Evolutionary conservation across 2,113 vertebrate genomes (phyloP).

Genomic region (Zosterops lateralis): DNA sequence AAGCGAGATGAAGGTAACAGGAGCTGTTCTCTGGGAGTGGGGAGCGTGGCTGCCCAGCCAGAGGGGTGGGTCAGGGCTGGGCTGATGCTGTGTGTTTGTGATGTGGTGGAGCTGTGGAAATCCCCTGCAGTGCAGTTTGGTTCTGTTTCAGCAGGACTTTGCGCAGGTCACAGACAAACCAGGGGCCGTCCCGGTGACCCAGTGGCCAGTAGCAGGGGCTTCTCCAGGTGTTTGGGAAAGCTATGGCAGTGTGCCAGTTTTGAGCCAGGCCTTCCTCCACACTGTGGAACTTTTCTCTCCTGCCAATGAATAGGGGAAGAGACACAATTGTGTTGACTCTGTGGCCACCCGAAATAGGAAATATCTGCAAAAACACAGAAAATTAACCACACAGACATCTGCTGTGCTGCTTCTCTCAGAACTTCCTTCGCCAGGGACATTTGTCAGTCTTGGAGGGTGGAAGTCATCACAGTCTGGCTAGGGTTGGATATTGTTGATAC

Average conservation of each 20-base stretch:
- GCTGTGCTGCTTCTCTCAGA: not conserved
- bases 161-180: not conserved
- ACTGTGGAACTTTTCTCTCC: rapidly evolving
- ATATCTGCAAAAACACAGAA: not conserved
- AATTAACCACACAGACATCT: not conserved
- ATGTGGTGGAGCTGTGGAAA: rapidly evolving
- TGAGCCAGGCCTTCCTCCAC: not conserved
- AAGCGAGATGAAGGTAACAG: slow-evolving; percentile 93
- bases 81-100: rapidly evolving
- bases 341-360: not conserved
- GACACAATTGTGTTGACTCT: not conserved
- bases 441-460: rapidly evolving
- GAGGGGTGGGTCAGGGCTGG: rapidly evolving
- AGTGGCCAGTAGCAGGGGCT: not conserved
- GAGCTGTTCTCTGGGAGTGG: not conserved
- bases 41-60: rapidly evolving
- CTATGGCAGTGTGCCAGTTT: not conserved
- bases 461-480: rapidly evolving
- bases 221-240: not conserved
- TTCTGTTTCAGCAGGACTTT: rapidly evolving
- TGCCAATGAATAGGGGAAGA: not conserved
- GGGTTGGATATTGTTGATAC: not conserved
- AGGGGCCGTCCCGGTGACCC: rapidly evolving
- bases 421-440: not conserved
- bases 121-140: rapidly evolving